phyloP scores from a whole-genome alignment of 2,888 invertebrate genomes.

The Phania funesta region DNA sequence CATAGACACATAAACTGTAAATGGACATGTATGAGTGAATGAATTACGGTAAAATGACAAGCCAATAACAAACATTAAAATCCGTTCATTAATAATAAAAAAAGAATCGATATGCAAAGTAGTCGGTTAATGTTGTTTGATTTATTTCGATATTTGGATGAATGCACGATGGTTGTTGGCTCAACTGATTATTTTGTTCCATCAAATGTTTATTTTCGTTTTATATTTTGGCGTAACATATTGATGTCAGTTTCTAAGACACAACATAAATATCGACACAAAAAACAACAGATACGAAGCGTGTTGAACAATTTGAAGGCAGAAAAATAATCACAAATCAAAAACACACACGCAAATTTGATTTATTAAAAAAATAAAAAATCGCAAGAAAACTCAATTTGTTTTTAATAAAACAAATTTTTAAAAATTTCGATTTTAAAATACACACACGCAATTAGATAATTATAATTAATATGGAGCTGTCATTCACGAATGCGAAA shows the following conservation, averaged over 20 bases:
- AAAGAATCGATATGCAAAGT: neutral
- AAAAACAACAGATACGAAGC: neutral
- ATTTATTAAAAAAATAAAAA: neutral
- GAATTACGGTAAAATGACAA: conserved; percentile 9
- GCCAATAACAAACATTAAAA: conserved; percentile 4
- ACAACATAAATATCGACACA: conserved; percentile 33
- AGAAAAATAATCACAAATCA: conserved; percentile 1
- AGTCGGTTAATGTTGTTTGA: neutral
- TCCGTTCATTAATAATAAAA: neutral
- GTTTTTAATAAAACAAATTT: neutral
- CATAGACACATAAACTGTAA: neutral
- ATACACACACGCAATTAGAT: neutral
- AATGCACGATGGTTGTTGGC: neutral
- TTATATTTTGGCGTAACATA: conserved; percentile 31
- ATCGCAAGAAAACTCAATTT: neutral
- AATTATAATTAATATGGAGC: neutral
- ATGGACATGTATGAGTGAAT: neutral
- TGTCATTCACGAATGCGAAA: neutral
- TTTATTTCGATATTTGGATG: conserved; percentile 5
- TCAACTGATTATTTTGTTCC: neutral
- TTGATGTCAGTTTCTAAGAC: conserved; percentile 55
- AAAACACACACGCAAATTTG: conserved; percentile 13
- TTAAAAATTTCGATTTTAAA: neutral
- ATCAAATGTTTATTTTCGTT: conserved; percentile 10
- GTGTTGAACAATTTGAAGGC: neutral